Percentiles rank a stretch among this genome's conserved stretches.
Evolutionary conservation across 2,888 invertebrate species (phyloP).

Genomic region (Calephelis perditalis): DNA sequence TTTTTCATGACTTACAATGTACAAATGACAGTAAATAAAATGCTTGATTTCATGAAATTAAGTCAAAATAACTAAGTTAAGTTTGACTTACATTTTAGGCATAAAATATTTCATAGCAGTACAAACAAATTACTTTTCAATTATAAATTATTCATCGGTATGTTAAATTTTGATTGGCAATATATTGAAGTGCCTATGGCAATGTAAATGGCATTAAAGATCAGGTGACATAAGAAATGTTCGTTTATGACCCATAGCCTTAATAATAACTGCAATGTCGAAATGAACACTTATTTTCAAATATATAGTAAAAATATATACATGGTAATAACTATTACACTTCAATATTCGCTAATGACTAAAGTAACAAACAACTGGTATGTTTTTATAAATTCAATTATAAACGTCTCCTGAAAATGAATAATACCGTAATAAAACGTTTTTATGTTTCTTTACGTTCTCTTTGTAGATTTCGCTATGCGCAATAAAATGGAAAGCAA

Average conservation of each 20-base stretch:
- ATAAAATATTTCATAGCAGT: no score
- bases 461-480: background rate
- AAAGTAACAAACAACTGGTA: slow-evolving; percentile 9
- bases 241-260: background rate
- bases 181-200: slow-evolving; percentile 1
- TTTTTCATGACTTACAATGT: no score
- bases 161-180: background rate
- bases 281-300: background rate
- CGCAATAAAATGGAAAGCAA: background rate
- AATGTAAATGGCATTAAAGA: background rate
- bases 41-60: no score
- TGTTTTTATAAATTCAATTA: background rate
- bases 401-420: background rate
- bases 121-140: background rate
- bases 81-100: no score
- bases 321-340: slow-evolving; percentile 4
- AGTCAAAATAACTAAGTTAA: no score
- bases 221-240: background rate
- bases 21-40: no score
- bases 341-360: slow-evolving; percentile 4
- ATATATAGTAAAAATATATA: slow-evolving; percentile 9
- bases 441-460: background rate
- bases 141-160: background rate
- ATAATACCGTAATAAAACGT: background rate
- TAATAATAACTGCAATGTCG: background rate